Evolutionary conservation across 2,113 vertebrate genomes (phyloP).

Genomic region (Cygnus buccinator): DNA sequence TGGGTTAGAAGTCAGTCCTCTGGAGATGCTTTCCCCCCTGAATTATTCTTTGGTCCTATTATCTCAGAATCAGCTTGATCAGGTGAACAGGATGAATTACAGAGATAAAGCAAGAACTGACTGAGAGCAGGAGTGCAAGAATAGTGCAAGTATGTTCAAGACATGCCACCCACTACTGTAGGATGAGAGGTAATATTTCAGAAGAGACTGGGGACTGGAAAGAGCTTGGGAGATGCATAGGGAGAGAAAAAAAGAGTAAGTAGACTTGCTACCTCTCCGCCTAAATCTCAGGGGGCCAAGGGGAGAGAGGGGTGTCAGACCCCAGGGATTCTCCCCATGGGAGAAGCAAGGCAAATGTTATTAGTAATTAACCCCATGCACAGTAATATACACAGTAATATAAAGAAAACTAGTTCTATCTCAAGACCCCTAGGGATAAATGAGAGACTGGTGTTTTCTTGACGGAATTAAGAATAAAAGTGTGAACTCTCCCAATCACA

Average conservation of each 20-base stretch:
- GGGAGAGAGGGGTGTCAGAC: too few species aligned
- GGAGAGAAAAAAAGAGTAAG: neutral
- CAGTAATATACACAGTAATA: fast-evolving
- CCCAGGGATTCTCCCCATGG: neutral
- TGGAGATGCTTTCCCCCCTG: neutral
- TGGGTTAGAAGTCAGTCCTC: neutral
- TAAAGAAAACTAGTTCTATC: neutral
- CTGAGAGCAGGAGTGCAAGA: neutral
- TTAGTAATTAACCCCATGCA: neutral
- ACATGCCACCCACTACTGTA: neutral
- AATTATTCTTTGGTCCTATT: neutral
- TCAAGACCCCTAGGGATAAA: neutral
- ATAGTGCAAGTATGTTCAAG: neutral
- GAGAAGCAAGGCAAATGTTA: neutral
- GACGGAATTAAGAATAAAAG: neutral
- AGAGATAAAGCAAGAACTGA: neutral
- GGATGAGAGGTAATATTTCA: neutral
- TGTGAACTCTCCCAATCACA: neutral
- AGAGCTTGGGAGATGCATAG: neutral
- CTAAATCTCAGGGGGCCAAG: neutral
- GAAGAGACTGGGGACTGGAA: neutral
- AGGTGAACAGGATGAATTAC: neutral
- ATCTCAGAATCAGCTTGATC: neutral
- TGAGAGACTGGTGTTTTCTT: neutral
- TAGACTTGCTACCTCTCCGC: neutral